Base-by-base conservation (phyloP, 2,888 invertebrate genomes). In the Latrodectus hesperus region DNA sequence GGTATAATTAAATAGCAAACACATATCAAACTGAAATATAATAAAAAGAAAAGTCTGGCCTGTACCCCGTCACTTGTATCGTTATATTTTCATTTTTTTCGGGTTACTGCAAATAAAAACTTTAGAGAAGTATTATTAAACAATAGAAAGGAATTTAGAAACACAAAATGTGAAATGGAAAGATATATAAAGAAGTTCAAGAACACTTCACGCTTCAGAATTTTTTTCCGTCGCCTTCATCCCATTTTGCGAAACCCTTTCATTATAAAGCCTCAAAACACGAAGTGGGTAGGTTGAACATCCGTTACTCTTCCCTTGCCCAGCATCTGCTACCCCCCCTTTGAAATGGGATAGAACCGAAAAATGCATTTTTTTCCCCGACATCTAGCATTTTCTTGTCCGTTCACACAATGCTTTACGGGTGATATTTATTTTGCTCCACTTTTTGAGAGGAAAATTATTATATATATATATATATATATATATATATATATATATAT, bases 191-290 rank as follows among this genome's bases (percentile, higher is more conserved):
- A 60, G 6, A 82, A 81, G 72, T 81, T 81, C 76, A 86, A 80
- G 80, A 85, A 85, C 85, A 86, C 85, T 75, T 71, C 80, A 86
- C n/a, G 75, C 85, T 38, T 38, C 38, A 38, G 38, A 38, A 38
- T 38, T 38, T 38, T 38, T 38, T 38, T 38, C 38, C 38, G 38
- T 52, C n/a, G 9, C 74, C n/a, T 22, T 60, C 75, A 51, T 67
- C 67, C 68, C 51, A 70, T 82, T 65, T 82, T 80, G 51, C 17
- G 17, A 65, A 87, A 81, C 86, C 86, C 81, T 87, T 81, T 75
- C 81, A 76, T 86, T 87, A 87, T 77, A 76, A 51, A 72, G 73
- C 79, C 55, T 71, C 64, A 65, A 71, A 38, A 76, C 72, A 87
- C 65, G 81, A 73, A 55, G 53, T 67, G 17, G 70, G 78, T 67